Conservation (phyloP, 2,888 invertebrate genomes). For the Andrena marginata region DNA sequence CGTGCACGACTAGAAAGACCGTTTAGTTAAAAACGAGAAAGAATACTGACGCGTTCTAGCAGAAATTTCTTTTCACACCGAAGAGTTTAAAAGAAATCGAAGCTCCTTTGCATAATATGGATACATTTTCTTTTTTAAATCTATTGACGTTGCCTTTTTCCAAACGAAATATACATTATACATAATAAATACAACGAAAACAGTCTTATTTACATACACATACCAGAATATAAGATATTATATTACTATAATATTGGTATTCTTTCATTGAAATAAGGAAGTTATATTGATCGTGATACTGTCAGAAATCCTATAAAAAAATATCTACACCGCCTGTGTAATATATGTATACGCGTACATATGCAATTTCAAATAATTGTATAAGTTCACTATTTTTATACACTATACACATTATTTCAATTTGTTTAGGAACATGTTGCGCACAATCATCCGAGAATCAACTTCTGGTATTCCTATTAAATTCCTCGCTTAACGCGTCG, state of each 20-base stretch:
- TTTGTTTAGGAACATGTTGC: slow-evolving; percentile 56
- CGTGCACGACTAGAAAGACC: slow-evolving; percentile 32
- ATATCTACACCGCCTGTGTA: slow-evolving; percentile 61
- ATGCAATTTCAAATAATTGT: slow-evolving; percentile 47
- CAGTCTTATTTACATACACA: slow-evolving; percentile 61
- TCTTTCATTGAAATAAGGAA: slow-evolving; percentile 45
- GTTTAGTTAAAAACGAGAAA: slow-evolving; percentile 24
- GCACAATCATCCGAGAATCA: slow-evolving; percentile 73
- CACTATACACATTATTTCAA: slow-evolving; percentile 63
- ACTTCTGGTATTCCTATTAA: slow-evolving; percentile 81
- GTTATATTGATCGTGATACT: slow-evolving; percentile 53
- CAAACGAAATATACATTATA: slow-evolving; percentile 35
- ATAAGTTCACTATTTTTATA: slow-evolving; percentile 54
- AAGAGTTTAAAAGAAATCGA: slow-evolving; percentile 25
- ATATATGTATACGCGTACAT: slow-evolving; percentile 42
- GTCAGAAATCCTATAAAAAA: slow-evolving; percentile 61
- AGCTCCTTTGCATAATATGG: background rate
- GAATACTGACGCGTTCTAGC: slow-evolving; percentile 1
- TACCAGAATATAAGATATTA: slow-evolving; percentile 51
- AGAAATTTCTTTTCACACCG: slow-evolving; percentile 16
- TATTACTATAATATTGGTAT: slow-evolving; percentile 45
- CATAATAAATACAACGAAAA: slow-evolving; percentile 45
- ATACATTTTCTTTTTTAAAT: slow-evolving; percentile 13
- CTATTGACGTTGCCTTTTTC: slow-evolving; percentile 19
- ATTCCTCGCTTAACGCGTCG: slow-evolving; percentile 82